A percentile compares a stretch with the other conserved stretches of the same genome.
These are phyloP conservation scores for Polyommatus icarus DNA, from an alignment of 2,888 invertebrate species.

Conservation along the genomic window DNA sequence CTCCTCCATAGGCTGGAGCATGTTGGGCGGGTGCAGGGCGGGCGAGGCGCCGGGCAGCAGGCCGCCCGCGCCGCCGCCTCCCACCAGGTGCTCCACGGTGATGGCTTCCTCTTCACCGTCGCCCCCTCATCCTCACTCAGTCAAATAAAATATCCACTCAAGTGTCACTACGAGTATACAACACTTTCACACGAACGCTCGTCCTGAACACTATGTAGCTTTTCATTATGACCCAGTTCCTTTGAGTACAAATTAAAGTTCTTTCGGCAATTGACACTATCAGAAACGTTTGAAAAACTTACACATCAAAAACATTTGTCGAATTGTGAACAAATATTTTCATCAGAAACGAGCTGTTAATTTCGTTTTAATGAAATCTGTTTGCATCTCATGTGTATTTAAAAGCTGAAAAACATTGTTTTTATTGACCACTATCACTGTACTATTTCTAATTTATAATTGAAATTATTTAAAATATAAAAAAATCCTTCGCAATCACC, in stretches of 20 bases:
- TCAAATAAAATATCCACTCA: slow-evolving; percentile 50
- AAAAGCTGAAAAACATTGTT: not conserved
- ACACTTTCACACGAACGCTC: slow-evolving; percentile 63
- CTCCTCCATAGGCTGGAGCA: slow-evolving; percentile 82
- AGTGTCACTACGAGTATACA: slow-evolving; percentile 66
- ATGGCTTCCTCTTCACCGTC: slow-evolving; percentile 58
- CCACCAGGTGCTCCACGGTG: slow-evolving; percentile 89
- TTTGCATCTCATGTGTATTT: not conserved
- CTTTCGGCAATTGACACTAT: not conserved
- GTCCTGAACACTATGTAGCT: slow-evolving; percentile 64
- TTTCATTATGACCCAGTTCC: slow-evolving; percentile 61
- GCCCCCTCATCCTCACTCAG: slow-evolving; percentile 58
- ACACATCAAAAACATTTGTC: slow-evolving; percentile 12
- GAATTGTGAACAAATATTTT: slow-evolving; percentile 53
- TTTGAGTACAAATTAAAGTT: slow-evolving; percentile 34
- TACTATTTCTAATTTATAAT: slow-evolving; percentile 15
- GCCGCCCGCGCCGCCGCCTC: slow-evolving; percentile 86
- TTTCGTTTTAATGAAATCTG: slow-evolving; percentile 44
- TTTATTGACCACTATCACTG: not conserved
- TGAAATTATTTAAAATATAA: slow-evolving; percentile 31
- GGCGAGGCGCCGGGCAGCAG: slow-evolving; percentile 82
- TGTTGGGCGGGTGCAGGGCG: slow-evolving; percentile 82
- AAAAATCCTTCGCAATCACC: slow-evolving; percentile 32
- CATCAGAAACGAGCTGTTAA: slow-evolving; percentile 56
- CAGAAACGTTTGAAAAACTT: not conserved